Evolutionary conservation across 2,888 invertebrate genomes (phyloP), one percentile per base, ranked within the genome.

Genomic region (Chrysotoxum bicinctum): DNA sequence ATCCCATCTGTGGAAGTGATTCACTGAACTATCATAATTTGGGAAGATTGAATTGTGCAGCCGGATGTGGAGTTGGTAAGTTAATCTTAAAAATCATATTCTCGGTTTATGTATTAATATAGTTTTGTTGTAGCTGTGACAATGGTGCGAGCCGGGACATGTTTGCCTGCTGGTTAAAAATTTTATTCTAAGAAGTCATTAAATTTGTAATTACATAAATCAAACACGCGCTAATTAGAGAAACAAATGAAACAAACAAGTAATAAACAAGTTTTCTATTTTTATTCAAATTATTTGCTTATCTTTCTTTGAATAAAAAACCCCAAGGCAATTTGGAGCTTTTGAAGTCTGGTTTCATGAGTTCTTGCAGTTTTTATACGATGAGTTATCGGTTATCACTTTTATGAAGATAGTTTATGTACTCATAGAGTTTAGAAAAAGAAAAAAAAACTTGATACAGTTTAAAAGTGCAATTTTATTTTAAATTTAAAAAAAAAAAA

Each of bases 1-100:
- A 92, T 88, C 92, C 92, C 1, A 88, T 92, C 6, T 92, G 92
- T 75, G 92, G 92, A 68, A 89, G 88, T 32, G 90, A 92, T 82
- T 87, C 77, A 21, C 73, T 88, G 45, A 90, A 89, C 79, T 92
- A 92, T 86, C 89, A 88, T 43, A 92, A 92, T 64, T 26, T 50
- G 7, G 90, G 88, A 16, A 88, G 88, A 40, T 88, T 91, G 30
- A 52, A 89, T 9, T 92, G 92, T 76, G 91, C 92, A 19, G 74
- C 87, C 14, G 66, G 73, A 5, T 92, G 92, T 87, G 92, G 92
- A 52, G 87, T 87, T 82, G 87, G 91, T 91, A 77, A 88, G 90
- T 89, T 40, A 0, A n/a, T 43, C 16, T 40, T 26, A 5, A 10
- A 62, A 7, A 62, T 40, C 12, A 26, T 40, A 12, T 40, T n/a